Conservation (phyloP, 2,888 invertebrate genomes). For the Meghimatium bilineatum region DNA sequence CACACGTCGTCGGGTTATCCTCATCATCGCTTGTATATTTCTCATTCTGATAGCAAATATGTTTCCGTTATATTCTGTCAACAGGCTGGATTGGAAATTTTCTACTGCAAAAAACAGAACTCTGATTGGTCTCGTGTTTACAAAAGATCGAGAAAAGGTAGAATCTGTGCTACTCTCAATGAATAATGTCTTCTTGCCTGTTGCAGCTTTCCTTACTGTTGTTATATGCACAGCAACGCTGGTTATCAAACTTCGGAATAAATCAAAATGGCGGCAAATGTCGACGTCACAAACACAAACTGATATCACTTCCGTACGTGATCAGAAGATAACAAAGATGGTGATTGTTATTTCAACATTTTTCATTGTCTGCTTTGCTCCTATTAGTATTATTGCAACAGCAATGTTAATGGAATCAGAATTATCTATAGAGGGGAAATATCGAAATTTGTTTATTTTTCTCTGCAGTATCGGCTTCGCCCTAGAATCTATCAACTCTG, state of each 20-base stretch:
- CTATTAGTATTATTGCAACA: background rate
- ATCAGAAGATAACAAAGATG: constrained; percentile 10
- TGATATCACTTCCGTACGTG: background rate
- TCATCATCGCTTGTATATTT: background rate
- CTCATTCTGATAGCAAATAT: background rate
- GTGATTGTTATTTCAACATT: background rate
- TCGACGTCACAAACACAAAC: background rate
- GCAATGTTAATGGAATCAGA: background rate
- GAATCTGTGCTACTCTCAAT: background rate
- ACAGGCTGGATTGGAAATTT: constrained; percentile 2
- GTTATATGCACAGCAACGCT: background rate
- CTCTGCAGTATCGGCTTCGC: constrained; percentile 5
- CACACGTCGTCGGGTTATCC: background rate
- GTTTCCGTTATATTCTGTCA: constrained; percentile 8
- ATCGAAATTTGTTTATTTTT: constrained; percentile 2
- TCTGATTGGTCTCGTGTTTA: constrained; percentile 8
- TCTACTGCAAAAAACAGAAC: background rate
- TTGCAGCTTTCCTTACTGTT: background rate
- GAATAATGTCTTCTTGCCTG: background rate
- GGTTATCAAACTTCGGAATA: background rate
- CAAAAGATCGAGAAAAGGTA: background rate
- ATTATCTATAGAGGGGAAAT: background rate
- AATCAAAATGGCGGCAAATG: constrained; percentile 13
- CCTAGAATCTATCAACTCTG: background rate
- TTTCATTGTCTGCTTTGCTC: constrained; percentile 9